Percentiles rank a stretch among this genome's conserved stretches.
These are phyloP conservation scores for Upupa epops DNA, from an alignment of 2,113 vertebrate genomes.

Conservation along the genomic window DNA sequence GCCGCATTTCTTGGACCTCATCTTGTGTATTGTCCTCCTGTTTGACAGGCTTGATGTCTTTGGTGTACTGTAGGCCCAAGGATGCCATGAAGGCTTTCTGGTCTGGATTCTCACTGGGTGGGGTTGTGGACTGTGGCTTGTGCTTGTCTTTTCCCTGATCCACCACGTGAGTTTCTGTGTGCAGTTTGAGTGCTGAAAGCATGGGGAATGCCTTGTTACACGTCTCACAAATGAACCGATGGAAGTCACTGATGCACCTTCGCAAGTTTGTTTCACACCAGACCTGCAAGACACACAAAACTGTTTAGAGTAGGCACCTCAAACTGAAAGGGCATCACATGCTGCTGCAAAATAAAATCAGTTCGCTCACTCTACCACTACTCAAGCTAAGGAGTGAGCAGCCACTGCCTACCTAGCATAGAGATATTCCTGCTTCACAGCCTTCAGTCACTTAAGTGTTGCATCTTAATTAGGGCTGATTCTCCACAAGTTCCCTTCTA, in stretches of 20 bases:
- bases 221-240: conserved; percentile 88
- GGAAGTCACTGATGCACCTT: conserved; percentile 91
- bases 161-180: conserved; percentile 72
- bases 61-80: conserved; percentile 87
- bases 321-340: not conserved
- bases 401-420: not conserved
- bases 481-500: not conserved
- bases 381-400: not conserved
- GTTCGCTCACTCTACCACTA: not conserved
- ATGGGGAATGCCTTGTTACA: conserved; percentile 98
- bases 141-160: conserved; percentile 68
- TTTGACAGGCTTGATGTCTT: conserved; percentile 78
- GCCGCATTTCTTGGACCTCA: conserved; percentile 87
- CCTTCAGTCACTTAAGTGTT: not conserved
- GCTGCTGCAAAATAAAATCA: not conserved
- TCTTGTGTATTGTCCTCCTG: conserved; percentile 79
- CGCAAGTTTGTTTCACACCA: conserved; percentile 97
- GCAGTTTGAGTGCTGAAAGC: conserved; percentile 85
- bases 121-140: conserved; percentile 29
- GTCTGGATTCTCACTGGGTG: conserved; percentile 41
- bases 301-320: not conserved
- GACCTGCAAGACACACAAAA: conserved; percentile 75
- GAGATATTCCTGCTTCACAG: not conserved
- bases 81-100: conserved; percentile 86
- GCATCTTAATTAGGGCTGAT: not conserved